A percentile compares a stretch with the other conserved stretches of the same genome.
Evolutionary conservation across 2,888 invertebrate genomes (phyloP).

Genomic region (Polydrusus tereticollis): DNA sequence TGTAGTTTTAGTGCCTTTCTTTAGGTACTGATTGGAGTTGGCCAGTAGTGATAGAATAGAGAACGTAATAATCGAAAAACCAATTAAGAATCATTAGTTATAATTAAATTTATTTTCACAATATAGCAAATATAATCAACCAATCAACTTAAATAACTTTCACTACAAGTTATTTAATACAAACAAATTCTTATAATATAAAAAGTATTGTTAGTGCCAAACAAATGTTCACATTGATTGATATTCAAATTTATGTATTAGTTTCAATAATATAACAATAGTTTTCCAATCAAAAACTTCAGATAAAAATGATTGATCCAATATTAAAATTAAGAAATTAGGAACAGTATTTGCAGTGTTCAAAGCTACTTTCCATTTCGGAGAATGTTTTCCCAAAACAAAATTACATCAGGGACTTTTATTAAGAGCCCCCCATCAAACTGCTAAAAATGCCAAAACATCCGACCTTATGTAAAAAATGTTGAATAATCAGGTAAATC

Average conservation of each 20-base stretch:
- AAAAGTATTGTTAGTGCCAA: neutral
- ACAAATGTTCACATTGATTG: neutral
- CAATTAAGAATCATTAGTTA: too few relatives aligned
- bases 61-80: too few relatives aligned
- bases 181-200: neutral
- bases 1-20: too few relatives aligned
- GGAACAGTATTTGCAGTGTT: neutral
- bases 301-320: slow-evolving; percentile 9
- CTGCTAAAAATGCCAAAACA: too few relatives aligned
- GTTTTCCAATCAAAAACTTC: slow-evolving; percentile 3
- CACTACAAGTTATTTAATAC: neutral
- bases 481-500: too few relatives aligned
- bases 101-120: too few relatives aligned
- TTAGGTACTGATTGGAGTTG: too few relatives aligned
- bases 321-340: neutral
- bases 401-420: neutral
- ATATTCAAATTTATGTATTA: neutral
- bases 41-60: too few relatives aligned
- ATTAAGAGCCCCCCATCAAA: neutral
- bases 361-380: neutral
- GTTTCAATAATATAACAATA: slow-evolving; percentile 1
- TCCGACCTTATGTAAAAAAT: too few relatives aligned
- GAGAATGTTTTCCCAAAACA: neutral
- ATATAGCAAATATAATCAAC: too few relatives aligned
- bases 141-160: neutral